phyloP scores from a whole-genome alignment of 2,113 vertebrate species.

The Brachypteracias leptosomus region DNA sequence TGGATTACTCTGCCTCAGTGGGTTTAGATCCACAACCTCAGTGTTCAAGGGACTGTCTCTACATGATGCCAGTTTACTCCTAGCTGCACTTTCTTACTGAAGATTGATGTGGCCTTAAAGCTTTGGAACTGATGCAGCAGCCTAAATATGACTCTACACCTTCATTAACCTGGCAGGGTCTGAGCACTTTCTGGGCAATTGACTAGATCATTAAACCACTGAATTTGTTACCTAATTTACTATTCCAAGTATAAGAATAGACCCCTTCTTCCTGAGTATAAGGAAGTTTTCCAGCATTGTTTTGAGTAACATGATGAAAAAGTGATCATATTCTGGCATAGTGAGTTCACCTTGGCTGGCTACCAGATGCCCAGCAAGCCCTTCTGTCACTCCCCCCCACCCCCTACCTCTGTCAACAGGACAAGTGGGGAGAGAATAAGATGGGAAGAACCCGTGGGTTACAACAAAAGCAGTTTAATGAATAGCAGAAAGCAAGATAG shows the following conservation, averaged over 20 bases:
- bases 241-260: neutral
- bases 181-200: neutral
- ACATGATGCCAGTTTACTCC: neutral
- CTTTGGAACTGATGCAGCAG: neutral
- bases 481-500: too few species aligned
- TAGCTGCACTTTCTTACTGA: neutral
- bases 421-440: too few species aligned
- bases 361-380: too few species aligned
- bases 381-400: too few species aligned
- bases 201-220: neutral
- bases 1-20: neutral
- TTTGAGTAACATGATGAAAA: neutral
- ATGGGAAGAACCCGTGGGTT: too few species aligned
- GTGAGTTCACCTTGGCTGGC: too few species aligned
- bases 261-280: neutral
- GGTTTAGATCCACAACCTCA: neutral
- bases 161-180: neutral
- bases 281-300: neutral
- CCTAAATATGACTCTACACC: neutral
- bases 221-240: neutral
- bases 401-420: too few species aligned
- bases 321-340: accelerated
- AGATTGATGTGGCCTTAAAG: neutral
- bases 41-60: neutral
- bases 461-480: too few species aligned